Evolutionary conservation across 2,113 vertebrate species (phyloP).

Genomic region (Heteronetta atricapilla): DNA sequence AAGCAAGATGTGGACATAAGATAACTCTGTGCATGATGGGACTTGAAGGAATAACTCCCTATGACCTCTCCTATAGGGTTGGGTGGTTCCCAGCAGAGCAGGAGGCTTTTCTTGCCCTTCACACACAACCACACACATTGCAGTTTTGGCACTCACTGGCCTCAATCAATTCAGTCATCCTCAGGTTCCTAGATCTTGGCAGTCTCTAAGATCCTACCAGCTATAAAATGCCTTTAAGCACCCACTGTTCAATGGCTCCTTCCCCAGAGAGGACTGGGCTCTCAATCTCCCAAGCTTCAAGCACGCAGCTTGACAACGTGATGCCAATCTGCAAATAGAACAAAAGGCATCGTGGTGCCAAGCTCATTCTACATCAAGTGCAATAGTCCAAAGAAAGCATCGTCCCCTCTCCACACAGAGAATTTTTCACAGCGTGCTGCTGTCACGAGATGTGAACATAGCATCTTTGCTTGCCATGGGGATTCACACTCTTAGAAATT

Average conservation of each 20-base stretch:
- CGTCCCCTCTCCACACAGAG: neutral
- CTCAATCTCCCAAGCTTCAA: neutral
- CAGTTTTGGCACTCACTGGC: neutral
- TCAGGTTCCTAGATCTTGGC: neutral
- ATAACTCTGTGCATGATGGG: neutral
- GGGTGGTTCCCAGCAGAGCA: neutral
- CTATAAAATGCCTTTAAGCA: neutral
- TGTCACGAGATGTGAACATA: neutral
- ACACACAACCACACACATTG: neutral
- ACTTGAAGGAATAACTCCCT: neutral
- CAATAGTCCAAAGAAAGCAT: neutral
- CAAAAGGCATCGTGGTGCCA: neutral
- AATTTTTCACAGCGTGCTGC: neutral
- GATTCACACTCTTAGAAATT: neutral
- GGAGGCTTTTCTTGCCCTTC: neutral
- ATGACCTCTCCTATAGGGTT: neutral
- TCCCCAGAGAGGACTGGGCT: neutral
- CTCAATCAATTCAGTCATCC: neutral
- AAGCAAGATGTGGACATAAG: neutral
- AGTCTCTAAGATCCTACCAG: neutral
- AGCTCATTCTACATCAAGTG: neutral
- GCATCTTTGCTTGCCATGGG: neutral
- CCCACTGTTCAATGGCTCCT: neutral
- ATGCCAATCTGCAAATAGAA: neutral
- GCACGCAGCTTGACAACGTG: neutral